Conservation (phyloP, 2,888 invertebrate genomes). For the Masnerella sp. region DNA sequence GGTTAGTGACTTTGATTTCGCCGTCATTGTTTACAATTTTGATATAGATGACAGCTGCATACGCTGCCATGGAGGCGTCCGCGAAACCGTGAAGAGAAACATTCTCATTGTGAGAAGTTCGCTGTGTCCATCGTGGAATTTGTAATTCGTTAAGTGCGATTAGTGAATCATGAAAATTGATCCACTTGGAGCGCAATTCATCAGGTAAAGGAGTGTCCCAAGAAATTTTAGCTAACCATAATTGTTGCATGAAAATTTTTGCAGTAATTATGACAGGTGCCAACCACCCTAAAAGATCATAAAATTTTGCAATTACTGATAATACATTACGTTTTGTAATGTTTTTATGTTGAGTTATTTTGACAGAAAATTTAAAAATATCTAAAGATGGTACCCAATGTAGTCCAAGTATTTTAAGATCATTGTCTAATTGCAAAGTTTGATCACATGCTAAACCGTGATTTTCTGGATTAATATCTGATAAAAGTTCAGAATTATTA, state of each 20-base stretch:
- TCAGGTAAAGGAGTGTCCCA: neutral
- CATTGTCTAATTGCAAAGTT: neutral
- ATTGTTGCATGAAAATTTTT: neutral
- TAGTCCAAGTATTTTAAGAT: neutral
- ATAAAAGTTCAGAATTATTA: neutral
- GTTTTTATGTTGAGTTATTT: no score
- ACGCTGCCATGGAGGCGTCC: no score
- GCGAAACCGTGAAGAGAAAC: no score
- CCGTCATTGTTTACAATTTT: no score
- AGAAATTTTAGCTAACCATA: neutral
- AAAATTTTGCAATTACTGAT: neutral
- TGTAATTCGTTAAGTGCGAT: no score
- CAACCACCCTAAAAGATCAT: neutral
- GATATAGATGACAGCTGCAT: no score
- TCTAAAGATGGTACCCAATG: neutral
- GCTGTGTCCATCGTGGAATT: no score
- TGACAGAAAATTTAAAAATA: neutral
- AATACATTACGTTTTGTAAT: neutral
- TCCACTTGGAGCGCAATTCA: neutral
- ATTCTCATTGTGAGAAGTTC: no score
- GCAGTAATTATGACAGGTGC: neutral
- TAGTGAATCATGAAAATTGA: no score
- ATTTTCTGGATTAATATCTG: neutral
- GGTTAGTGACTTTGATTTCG: no score
- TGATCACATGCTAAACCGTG: neutral